Percentiles rank a stretch among this genome's conserved stretches.
phyloP scores from a whole-genome alignment of 2,797 vertebrate genomes.

The Cynodonichthys magdalenae region DNA sequence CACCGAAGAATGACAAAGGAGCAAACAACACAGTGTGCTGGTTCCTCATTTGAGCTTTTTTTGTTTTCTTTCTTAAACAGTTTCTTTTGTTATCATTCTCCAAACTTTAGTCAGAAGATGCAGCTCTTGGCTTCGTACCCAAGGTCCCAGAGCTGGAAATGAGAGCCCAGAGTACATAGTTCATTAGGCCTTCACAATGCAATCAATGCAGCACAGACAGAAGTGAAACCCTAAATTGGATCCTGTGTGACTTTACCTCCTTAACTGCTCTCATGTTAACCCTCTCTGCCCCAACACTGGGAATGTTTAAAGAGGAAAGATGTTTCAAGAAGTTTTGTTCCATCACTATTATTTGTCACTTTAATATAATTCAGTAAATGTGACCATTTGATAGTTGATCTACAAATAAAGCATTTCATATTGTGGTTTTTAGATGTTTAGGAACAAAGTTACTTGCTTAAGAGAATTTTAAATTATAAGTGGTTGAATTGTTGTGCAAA shows the following conservation, averaged over 20 bases:
- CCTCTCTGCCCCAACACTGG: conserved; percentile 13
- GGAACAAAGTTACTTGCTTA: too few species aligned
- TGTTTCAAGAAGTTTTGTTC: conserved; percentile 26
- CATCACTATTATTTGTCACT: conserved; percentile 14
- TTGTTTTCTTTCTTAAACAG: conserved; percentile 24
- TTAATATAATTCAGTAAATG: conserved; percentile 26
- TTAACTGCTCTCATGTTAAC: conserved; percentile 69
- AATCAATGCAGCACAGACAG: conserved; percentile 77
- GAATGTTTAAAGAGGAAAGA: conserved; percentile 21
- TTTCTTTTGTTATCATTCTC: conserved; percentile 36
- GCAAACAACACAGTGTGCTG: conserved; percentile 14
- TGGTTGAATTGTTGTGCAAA: too few species aligned
- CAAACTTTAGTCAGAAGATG: conserved; percentile 55
- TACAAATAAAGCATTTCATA: too few species aligned
- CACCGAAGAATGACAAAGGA: conserved; percentile 14
- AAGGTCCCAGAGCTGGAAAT: conserved; percentile 59
- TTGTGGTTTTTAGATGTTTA: too few species aligned
- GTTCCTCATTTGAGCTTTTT: conserved; percentile 40
- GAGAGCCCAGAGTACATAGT: conserved; percentile 62
- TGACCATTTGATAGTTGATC: background rate
- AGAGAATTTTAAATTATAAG: too few species aligned
- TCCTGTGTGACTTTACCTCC: conserved; percentile 77
- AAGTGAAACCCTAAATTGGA: conserved; percentile 76
- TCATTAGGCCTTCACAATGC: conserved; percentile 76
- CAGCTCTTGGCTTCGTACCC: conserved; percentile 54